Percentiles rank a stretch among this genome's conserved stretches.
phyloP scores from a whole-genome alignment of 2,113 vertebrate species.

The Craseonycteris thonglongyai region DNA sequence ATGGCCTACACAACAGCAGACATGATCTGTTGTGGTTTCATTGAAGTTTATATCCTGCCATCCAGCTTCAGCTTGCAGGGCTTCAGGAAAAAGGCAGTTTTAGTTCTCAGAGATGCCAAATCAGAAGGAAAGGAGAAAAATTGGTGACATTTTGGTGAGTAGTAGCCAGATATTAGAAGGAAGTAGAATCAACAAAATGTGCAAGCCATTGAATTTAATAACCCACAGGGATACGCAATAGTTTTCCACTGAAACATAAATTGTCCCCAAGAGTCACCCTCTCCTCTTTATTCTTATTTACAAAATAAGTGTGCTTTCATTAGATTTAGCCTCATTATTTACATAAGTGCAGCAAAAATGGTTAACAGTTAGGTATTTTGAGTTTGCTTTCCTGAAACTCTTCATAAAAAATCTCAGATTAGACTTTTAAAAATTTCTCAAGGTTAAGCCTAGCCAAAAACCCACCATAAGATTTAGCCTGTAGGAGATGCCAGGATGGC shows the following conservation, averaged over 20 bases:
- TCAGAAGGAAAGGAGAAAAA: not conserved
- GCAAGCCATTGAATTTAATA: not conserved
- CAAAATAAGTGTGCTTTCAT: constrained; percentile 1
- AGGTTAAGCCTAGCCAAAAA: not conserved
- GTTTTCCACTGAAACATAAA: not conserved
- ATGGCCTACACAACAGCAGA: not conserved
- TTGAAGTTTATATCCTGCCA: not conserved
- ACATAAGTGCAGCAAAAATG: not conserved
- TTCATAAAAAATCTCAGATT: not conserved
- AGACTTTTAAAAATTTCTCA: not conserved
- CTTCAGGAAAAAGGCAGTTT: not conserved
- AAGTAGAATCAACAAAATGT: not conserved
- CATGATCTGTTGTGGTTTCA: not conserved
- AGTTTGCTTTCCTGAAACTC: not conserved
- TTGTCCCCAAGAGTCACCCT: not conserved
- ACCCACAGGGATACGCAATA: not conserved
- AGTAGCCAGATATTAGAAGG: not conserved
- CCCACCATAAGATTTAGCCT: not conserved
- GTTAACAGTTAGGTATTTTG: not conserved
- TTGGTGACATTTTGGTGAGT: not conserved
- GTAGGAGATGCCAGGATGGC: not conserved
- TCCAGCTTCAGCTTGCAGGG: not conserved
- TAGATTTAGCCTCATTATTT: not conserved
- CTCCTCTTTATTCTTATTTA: not conserved
- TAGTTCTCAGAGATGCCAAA: not conserved